Evolutionary conservation across 2,113 vertebrate genomes (phyloP).

Genomic region (Blennius ocellaris): DNA sequence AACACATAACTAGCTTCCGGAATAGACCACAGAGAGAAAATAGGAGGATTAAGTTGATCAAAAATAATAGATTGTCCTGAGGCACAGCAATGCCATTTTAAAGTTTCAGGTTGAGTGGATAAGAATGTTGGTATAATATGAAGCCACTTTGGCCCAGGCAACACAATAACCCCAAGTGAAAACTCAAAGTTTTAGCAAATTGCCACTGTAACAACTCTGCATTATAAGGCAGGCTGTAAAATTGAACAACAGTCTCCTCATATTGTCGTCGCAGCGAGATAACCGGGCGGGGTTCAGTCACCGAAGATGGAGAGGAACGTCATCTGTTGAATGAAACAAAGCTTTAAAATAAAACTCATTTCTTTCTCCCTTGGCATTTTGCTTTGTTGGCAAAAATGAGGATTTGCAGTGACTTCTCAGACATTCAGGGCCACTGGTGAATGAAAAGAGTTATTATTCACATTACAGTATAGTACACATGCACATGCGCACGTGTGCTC

Average conservation of each 20-base stretch:
- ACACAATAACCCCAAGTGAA: slow-evolving; percentile 47
- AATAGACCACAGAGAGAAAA: slow-evolving; percentile 35
- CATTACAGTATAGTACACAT: slow-evolving; percentile 57
- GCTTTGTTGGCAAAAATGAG: slow-evolving; percentile 79
- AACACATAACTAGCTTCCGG: slow-evolving; percentile 21
- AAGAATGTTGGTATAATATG: slow-evolving; percentile 54
- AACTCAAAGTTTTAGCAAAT: slow-evolving; percentile 51
- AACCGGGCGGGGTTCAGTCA: slow-evolving; percentile 56
- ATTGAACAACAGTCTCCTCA: slow-evolving; percentile 48
- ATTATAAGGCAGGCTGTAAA: slow-evolving; percentile 60
- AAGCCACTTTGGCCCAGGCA: slow-evolving; percentile 41
- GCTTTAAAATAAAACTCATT: slow-evolving; percentile 78
- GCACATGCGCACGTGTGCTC: too few species aligned
- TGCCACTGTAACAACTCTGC: slow-evolving; percentile 45
- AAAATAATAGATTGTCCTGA: slow-evolving; percentile 31
- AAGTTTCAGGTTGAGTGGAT: slow-evolving; percentile 43
- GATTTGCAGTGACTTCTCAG: slow-evolving; percentile 71
- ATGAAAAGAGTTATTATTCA: slow-evolving; percentile 77
- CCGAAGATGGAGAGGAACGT: slow-evolving; percentile 67
- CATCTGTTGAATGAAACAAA: slow-evolving; percentile 79
- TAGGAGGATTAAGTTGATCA: slow-evolving; percentile 29
- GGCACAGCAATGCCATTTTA: slow-evolving; percentile 23
- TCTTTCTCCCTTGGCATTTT: slow-evolving; percentile 62
- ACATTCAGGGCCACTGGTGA: slow-evolving; percentile 68
- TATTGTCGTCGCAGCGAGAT: slow-evolving; percentile 54